Evolutionary conservation across 2,797 vertebrate genomes (phyloP).

Genomic region (Chrysocyon brachyurus): DNA sequence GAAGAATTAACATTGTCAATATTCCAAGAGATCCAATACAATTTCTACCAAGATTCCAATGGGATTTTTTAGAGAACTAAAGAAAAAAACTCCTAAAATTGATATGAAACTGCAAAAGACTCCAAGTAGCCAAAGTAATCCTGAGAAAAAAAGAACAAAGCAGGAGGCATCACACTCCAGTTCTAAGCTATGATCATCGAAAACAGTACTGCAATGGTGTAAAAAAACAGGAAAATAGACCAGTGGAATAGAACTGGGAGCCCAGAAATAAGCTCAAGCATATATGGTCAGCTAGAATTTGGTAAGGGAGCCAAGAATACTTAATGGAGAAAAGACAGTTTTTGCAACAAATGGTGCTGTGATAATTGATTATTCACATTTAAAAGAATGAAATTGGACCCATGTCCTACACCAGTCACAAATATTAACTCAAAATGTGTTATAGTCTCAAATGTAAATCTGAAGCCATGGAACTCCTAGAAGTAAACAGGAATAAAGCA

Average conservation of each 20-base stretch:
- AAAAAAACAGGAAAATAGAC: neutral
- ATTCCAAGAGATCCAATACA: neutral
- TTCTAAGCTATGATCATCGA: neutral
- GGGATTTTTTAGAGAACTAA: neutral
- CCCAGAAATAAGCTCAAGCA: neutral
- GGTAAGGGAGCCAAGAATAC: neutral
- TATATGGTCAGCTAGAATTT: neutral
- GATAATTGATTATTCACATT: neutral
- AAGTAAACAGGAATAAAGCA: neutral
- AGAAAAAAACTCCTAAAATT: neutral
- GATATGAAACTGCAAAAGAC: neutral
- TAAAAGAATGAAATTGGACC: neutral
- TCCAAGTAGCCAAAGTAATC: neutral
- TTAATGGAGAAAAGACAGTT: neutral
- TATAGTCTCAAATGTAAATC: neutral
- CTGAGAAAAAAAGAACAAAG: neutral
- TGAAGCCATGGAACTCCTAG: neutral
- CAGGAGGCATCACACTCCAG: neutral
- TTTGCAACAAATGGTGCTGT: neutral
- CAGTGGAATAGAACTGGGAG: neutral
- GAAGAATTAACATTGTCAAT: neutral
- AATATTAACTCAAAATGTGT: neutral
- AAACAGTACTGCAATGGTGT: neutral
- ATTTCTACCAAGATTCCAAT: neutral
- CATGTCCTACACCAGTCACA: neutral